Evolutionary conservation across 2,888 invertebrate species (phyloP), one percentile per base, ranked within the genome.

Genomic region (Eucera pruinosa): DNA sequence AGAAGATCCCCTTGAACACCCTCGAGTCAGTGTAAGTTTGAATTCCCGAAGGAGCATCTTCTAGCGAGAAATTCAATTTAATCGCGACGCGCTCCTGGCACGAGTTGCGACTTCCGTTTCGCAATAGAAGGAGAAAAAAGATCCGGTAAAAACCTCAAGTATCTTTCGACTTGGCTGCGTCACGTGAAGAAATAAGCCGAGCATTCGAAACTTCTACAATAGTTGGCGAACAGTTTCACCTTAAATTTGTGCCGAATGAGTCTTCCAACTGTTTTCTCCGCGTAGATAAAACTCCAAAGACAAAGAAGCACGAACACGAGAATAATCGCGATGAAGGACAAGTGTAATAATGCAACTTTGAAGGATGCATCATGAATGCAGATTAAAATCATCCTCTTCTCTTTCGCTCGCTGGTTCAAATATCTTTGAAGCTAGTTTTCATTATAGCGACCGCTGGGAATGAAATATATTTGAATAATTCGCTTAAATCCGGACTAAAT

Each of bases 21-120:
- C 15, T 52, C 70, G 36, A 1, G 39, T 36, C 18, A 0, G 6
- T 54, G 11, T 33, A 47, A 45, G 2, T 9, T 15, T 18, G 33
- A 39, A 72, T 45, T 30, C 72, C 13, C 57, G 0, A 0, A 33
- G 27, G 73, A 47, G n/a, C 2, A 47, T n/a, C 52, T 64, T 57
- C 62, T 43, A 18, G 58, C 23, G 50, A 67, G 66, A 58, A 69
- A 73, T 70, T 73, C 73, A 68, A 73, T 73, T 64, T 62, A 57
- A 68, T 45, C 67, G 39, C 30, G 64, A 47, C 58, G 15, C 23
- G 57, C 73, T 67, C 62, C 30, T 27, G 27, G 30, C 30, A 52
- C 33, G 41, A 23, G 13, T 2, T 23, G 27, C 13, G 13, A 20
- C 15, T 30, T 27, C 15, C 47, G n/a, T n/a, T n/a, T n/a, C 15